Conservation (phyloP, 2,113 vertebrate genomes). For the Thinocorus orbignyianus region DNA sequence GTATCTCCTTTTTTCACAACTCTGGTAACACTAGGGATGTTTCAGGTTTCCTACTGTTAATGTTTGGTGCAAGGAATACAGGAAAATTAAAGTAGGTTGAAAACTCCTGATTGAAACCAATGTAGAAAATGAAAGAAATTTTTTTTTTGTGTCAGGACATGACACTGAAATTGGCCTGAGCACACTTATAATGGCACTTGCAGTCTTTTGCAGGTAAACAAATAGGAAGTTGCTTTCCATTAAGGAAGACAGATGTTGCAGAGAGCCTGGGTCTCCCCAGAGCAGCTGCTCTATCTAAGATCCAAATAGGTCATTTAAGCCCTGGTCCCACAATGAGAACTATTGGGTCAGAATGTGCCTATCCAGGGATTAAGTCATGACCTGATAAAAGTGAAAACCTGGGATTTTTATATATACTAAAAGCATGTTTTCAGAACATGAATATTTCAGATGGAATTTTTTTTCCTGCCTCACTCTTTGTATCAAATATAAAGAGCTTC, state of each 20-base stretch:
- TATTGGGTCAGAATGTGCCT: constrained; percentile 49
- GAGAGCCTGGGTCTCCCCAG: constrained; percentile 20
- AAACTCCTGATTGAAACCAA: background rate
- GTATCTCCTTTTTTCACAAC: constrained; percentile 34
- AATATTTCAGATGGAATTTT: constrained; percentile 43
- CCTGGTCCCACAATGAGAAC: constrained; percentile 21
- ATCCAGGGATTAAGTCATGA: constrained; percentile 38
- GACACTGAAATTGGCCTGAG: background rate
- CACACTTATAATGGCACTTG: background rate
- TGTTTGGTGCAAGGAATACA: background rate
- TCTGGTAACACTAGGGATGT: background rate
- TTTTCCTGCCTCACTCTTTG: background rate
- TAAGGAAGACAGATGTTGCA: constrained; percentile 56
- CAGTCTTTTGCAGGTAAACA: constrained; percentile 54
- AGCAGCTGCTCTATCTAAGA: constrained; percentile 51
- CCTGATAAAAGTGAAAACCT: constrained; percentile 47
- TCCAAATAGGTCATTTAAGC: constrained; percentile 62
- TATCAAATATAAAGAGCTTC: constrained; percentile 21
- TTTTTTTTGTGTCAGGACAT: background rate
- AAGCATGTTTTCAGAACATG: constrained; percentile 20
- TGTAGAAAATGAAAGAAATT: background rate
- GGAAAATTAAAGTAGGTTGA: background rate
- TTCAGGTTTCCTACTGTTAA: constrained; percentile 36
- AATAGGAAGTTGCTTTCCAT: constrained; percentile 46
- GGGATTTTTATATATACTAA: background rate